These are phyloP conservation scores for Drosophila melanica DNA, from an alignment of 1,140 invertebrate genomes.

Conservation along the genomic window DNA sequence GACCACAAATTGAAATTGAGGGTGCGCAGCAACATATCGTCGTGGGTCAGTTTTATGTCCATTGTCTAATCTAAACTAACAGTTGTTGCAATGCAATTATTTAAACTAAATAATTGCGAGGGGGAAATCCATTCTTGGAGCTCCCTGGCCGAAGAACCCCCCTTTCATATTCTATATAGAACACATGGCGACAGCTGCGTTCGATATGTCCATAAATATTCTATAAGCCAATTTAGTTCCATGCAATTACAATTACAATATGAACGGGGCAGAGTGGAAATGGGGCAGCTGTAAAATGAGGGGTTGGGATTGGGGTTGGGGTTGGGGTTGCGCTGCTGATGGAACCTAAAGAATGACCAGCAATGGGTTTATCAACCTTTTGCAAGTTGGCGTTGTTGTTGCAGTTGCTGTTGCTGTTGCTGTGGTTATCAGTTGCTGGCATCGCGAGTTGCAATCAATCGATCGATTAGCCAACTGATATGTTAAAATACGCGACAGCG, in stretches of 20 bases:
- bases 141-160: not conserved
- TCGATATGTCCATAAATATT: constrained; percentile 70
- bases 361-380: constrained; percentile 74
- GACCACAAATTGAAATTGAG: constrained; percentile 31
- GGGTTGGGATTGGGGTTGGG: not conserved
- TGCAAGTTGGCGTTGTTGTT: constrained; percentile 8
- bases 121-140: not conserved
- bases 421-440: constrained; percentile 67
- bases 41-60: not conserved
- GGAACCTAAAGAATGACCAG: constrained; percentile 20
- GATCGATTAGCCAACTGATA: constrained; percentile 73
- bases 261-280: constrained; percentile 19
- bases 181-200: constrained; percentile 39
- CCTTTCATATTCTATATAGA: not conserved
- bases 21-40: constrained; percentile 5
- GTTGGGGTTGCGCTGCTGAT: not conserved
- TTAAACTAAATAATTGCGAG: constrained; percentile 32
- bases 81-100: constrained; percentile 25
- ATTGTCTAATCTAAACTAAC: constrained; percentile 7
- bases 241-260: constrained; percentile 72
- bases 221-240: constrained; percentile 69
- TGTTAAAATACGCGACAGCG: constrained; percentile 58
- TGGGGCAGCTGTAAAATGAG: not conserved
- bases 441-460: constrained; percentile 62
- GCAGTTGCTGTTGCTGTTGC: constrained; percentile 45